phyloP scores from a whole-genome alignment of 2,797 vertebrate species.

The Crocodylus rhombifer region DNA sequence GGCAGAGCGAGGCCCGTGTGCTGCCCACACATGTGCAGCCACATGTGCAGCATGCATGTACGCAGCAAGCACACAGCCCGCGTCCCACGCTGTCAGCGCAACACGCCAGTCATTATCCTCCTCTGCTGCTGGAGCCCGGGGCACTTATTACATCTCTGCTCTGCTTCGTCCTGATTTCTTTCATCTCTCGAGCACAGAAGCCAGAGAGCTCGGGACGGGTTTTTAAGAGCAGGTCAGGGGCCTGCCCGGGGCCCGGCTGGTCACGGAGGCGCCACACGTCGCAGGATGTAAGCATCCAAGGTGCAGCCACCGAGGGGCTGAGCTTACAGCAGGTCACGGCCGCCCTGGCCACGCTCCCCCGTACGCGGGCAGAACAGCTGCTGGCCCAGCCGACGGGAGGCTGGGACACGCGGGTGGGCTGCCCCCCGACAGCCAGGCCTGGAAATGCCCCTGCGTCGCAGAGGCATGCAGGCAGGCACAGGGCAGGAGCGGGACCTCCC shows the following conservation, averaged over 20 bases:
- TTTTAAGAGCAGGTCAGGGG: background rate
- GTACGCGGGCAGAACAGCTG: background rate
- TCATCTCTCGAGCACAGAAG: background rate
- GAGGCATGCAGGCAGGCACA: rapidly evolving
- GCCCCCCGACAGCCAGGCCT: background rate
- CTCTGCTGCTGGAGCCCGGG: background rate
- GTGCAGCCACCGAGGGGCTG: background rate
- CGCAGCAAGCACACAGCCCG: background rate
- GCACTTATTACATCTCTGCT: background rate
- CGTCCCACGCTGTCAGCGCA: rapidly evolving
- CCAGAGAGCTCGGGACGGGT: rapidly evolving
- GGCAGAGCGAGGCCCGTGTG: background rate
- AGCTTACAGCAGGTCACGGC: background rate
- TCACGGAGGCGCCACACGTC: rapidly evolving
- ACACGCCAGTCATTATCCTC: background rate
- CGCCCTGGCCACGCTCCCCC: rapidly evolving
- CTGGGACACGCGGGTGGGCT: too few species aligned
- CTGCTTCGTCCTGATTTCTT: background rate
- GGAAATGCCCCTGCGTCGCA: background rate
- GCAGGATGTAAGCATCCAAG: rapidly evolving
- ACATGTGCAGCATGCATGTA: rapidly evolving
- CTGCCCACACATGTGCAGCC: rapidly evolving
- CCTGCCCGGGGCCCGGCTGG: rapidly evolving
- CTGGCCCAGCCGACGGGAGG: too few species aligned
- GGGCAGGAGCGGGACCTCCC: background rate